Percentiles rank a stretch among this genome's conserved stretches.
Evolutionary conservation across 2,888 invertebrate species (phyloP).

Genomic region (Blastobasis lacticolella): DNA sequence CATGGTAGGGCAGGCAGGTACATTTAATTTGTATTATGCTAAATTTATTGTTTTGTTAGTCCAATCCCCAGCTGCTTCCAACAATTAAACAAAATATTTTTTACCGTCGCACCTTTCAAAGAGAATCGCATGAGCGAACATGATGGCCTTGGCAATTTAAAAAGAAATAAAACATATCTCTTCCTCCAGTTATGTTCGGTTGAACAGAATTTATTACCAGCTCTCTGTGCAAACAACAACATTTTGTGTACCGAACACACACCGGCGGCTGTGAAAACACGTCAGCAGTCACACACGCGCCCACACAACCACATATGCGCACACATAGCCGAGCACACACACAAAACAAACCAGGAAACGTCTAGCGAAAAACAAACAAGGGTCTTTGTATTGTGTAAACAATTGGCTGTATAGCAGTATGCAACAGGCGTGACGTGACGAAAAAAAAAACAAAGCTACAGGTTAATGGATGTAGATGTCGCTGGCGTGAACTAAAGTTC

Average conservation of each 20-base stretch:
- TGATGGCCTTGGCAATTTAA: too few species aligned
- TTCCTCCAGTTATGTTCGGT: not conserved
- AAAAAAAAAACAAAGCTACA: conserved; percentile 52
- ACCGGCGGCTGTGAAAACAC: conserved; percentile 67
- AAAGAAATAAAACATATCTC: too few species aligned
- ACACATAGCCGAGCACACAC: conserved; percentile 42
- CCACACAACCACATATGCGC: conserved; percentile 54
- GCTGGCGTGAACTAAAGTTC: conserved; percentile 9
- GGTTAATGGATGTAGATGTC: conserved; percentile 54
- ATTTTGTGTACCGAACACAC: conserved; percentile 59
- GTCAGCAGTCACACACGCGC: conserved; percentile 36
- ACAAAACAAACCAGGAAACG: conserved; percentile 75
- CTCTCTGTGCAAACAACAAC: conserved; percentile 62
- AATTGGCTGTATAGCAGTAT: conserved; percentile 58
- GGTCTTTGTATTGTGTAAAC: conserved; percentile 74
- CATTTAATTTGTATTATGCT: too few species aligned
- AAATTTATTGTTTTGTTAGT: too few species aligned
- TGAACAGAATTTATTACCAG: conserved; percentile 54
- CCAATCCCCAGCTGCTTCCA: too few species aligned
- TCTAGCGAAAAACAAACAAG: conserved; percentile 75
- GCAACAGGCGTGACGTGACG: conserved; percentile 68
- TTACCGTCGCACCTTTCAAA: too few species aligned
- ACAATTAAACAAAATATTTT: too few species aligned
- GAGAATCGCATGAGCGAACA: too few species aligned
- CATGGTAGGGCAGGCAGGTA: too few species aligned